These are phyloP conservation scores for Xylocampa areola DNA, from an alignment of 2,888 invertebrate genomes.

Conservation along the genomic window DNA sequence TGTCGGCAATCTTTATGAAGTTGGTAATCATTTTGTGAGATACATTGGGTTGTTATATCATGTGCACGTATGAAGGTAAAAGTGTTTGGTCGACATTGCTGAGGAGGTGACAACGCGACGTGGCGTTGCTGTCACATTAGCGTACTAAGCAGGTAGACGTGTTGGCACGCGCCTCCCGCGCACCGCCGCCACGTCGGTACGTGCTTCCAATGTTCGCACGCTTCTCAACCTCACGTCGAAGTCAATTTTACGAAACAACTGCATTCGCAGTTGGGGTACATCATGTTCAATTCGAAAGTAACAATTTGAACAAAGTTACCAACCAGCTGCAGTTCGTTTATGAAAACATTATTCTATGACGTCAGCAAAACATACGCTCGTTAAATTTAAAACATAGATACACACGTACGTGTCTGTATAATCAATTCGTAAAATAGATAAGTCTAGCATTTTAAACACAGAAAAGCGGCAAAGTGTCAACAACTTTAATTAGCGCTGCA, in stretches of 20 bases:
- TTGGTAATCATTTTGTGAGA: slow-evolving; percentile 55
- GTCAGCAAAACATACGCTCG: background rate
- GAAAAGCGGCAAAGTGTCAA: slow-evolving; percentile 80
- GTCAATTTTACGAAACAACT: slow-evolving; percentile 22
- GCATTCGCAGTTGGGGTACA: slow-evolving; percentile 8
- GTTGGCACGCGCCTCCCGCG: slow-evolving; percentile 66
- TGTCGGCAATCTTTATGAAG: slow-evolving; percentile 36
- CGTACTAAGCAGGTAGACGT: slow-evolving; percentile 80
- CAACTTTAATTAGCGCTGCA: slow-evolving; percentile 89
- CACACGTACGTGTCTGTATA: slow-evolving; percentile 36
- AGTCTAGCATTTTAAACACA: slow-evolving; percentile 70
- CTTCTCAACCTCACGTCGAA: slow-evolving; percentile 35
- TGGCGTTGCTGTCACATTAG: slow-evolving; percentile 71
- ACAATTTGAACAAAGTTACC: slow-evolving; percentile 15
- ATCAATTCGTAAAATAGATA: slow-evolving; percentile 65
- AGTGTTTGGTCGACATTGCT: slow-evolving; percentile 57
- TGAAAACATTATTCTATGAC: slow-evolving; percentile 6
- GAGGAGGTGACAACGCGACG: slow-evolving; percentile 46
- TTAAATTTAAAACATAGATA: slow-evolving; percentile 31
- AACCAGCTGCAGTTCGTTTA: slow-evolving; percentile 10
- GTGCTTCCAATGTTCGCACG: slow-evolving; percentile 47
- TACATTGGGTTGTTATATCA: slow-evolving; percentile 63
- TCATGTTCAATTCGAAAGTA: slow-evolving; percentile 4
- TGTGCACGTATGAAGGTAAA: slow-evolving; percentile 61
- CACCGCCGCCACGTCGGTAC: slow-evolving; percentile 44